Percentiles rank a stretch among this genome's conserved stretches.
Evolutionary conservation across 2,888 invertebrate species (phyloP).

Genomic region (Tetropium fuscum): DNA sequence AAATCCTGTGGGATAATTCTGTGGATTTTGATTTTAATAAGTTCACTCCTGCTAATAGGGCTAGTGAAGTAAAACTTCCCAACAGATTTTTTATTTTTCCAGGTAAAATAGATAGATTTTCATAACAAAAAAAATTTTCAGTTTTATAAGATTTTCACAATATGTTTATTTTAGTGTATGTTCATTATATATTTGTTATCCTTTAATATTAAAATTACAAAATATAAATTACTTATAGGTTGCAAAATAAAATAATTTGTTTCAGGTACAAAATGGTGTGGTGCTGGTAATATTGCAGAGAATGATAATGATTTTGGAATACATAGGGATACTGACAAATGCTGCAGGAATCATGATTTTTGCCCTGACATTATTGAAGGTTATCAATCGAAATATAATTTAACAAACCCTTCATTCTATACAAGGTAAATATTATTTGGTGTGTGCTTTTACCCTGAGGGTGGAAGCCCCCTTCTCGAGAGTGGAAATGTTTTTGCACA

Average conservation of each 20-base stretch:
- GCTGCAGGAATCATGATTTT: constrained; percentile 80
- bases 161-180: no score
- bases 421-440: constrained; percentile 50
- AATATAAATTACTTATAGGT: no score
- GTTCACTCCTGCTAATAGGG: constrained; percentile 27
- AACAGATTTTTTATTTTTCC: constrained; percentile 54
- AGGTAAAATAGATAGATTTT: constrained; percentile 40
- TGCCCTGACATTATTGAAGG: constrained; percentile 72
- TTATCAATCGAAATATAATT: constrained; percentile 54
- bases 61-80: constrained; percentile 45
- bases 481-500: no score
- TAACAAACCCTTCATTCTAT: constrained; percentile 58
- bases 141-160: neutral
- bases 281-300: constrained; percentile 75
- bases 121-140: neutral
- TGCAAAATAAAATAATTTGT: no score
- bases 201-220: no score
- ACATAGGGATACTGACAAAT: constrained; percentile 74
- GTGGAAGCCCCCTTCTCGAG: no score
- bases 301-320: constrained; percentile 75
- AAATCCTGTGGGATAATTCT: constrained; percentile 52
- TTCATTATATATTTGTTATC: no score
- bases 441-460: neutral
- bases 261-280: constrained; percentile 85
- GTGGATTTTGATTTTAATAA: constrained; percentile 45